phyloP scores from a whole-genome alignment of 2,888 invertebrate species.

The Linnaemya vulpina region DNA sequence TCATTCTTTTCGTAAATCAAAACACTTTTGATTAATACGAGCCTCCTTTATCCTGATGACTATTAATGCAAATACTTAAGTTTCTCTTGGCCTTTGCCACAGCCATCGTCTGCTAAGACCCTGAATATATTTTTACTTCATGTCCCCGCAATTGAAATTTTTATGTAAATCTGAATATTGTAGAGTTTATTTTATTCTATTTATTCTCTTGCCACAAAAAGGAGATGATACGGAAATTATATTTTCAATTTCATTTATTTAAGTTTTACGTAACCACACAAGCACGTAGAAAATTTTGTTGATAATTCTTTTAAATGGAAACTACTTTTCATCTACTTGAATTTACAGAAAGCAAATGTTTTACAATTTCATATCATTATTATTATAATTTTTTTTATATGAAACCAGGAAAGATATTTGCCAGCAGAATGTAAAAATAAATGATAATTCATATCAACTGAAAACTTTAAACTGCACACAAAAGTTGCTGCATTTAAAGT shows the following conservation, averaged over 20 bases:
- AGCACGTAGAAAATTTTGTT: constrained; percentile 69
- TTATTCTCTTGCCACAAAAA: constrained; percentile 62
- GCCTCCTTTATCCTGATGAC: too few relatives aligned
- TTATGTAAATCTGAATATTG: too few relatives aligned
- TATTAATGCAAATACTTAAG: too few relatives aligned
- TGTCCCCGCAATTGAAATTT: too few relatives aligned
- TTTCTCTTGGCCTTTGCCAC: too few relatives aligned
- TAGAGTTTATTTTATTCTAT: not conserved
- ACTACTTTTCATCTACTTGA: not conserved
- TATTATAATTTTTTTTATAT: constrained; percentile 34
- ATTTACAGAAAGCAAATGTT: not conserved
- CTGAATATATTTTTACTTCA: too few relatives aligned
- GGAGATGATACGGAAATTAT: constrained; percentile 74
- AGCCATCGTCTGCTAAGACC: too few relatives aligned
- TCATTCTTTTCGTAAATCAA: too few relatives aligned
- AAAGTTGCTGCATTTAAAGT: not conserved
- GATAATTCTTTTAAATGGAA: constrained; percentile 27
- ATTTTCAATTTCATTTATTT: constrained; percentile 74
- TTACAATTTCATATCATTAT: constrained; percentile 51
- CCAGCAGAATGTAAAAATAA: constrained; percentile 10
- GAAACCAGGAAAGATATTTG: constrained; percentile 48
- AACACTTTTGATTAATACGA: too few relatives aligned
- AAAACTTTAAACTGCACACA: constrained; percentile 34
- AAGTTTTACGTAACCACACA: constrained; percentile 72
- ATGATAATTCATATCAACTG: constrained; percentile 38